Percentiles rank a stretch among this genome's conserved stretches.
Evolutionary conservation across 2,797 vertebrate species (phyloP).

Genomic region (Dipus sagitta): DNA sequence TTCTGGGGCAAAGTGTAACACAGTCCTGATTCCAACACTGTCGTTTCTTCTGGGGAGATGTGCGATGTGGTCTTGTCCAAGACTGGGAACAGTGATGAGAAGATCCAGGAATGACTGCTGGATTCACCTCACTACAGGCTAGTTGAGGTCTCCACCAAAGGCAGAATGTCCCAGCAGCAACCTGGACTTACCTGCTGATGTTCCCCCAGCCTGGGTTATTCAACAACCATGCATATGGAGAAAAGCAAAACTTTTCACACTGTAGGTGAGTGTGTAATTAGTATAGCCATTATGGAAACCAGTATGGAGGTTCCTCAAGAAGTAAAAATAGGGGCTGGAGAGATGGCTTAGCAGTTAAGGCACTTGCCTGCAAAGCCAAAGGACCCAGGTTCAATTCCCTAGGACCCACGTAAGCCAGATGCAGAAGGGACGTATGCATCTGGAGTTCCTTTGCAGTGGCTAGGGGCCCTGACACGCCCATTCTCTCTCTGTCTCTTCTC

Average conservation of each 20-base stretch:
- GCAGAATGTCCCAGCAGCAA: not conserved
- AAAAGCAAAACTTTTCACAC: not conserved
- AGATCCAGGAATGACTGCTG: not conserved
- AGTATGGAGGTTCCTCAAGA: not conserved
- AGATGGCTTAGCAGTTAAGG: too few species aligned
- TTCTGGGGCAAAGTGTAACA: not conserved
- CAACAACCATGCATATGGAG: not conserved
- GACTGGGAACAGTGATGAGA: not conserved
- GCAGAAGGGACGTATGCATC: too few species aligned
- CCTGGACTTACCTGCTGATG: not conserved
- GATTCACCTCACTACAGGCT: too few species aligned
- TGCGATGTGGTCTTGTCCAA: not conserved
- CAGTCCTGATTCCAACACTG: not conserved
- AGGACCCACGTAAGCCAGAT: too few species aligned
- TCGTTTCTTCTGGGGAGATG: not conserved
- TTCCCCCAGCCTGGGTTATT: not conserved
- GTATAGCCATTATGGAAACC: not conserved
- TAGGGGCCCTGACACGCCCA: too few species aligned
- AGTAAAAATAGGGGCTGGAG: not conserved
- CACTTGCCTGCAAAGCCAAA: too few species aligned
- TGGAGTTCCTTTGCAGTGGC: too few species aligned
- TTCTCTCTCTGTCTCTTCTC: too few species aligned
- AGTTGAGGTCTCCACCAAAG: not conserved
- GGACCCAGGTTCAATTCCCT: too few species aligned
- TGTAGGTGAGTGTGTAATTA: not conserved